Evolutionary conservation across 2,888 invertebrate species (phyloP).

Genomic region (Amblyjoppa fuscipennis): DNA sequence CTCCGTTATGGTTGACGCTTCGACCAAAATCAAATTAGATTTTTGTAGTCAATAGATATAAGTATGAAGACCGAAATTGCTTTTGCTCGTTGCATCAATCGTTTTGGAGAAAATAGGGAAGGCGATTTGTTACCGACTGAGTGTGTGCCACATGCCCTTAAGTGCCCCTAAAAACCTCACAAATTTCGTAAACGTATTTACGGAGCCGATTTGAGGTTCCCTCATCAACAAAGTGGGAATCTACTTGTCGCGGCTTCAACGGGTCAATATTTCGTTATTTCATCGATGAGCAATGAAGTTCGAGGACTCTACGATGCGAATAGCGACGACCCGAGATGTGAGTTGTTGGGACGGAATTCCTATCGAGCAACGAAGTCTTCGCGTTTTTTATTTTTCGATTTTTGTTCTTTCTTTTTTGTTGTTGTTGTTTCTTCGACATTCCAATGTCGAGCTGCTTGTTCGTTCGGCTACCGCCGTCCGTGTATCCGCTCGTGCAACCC

Average conservation of each 20-base stretch:
- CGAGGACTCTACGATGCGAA: not conserved
- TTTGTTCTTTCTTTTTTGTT: not conserved
- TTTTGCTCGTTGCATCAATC: no score
- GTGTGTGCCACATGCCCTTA: no score
- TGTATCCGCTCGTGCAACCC: not conserved
- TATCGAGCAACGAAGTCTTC: not conserved
- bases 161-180: no score
- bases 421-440: constrained; percentile 25
- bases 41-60: no score
- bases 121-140: no score
- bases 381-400: not conserved
- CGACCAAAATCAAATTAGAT: no score
- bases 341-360: constrained; percentile 34
- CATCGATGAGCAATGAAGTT: not conserved
- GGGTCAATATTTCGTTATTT: not conserved
- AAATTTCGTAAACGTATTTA: no score
- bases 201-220: no score
- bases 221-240: no score
- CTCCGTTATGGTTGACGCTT: no score
- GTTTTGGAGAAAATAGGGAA: no score
- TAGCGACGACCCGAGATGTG: constrained; percentile 18
- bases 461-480: constrained; percentile 23
- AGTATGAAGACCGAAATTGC: no score
- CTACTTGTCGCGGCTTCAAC: not conserved
- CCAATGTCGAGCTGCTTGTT: constrained; percentile 13